Conservation (phyloP, 2,888 invertebrate species). For the Schizaphis graminum region DNA sequence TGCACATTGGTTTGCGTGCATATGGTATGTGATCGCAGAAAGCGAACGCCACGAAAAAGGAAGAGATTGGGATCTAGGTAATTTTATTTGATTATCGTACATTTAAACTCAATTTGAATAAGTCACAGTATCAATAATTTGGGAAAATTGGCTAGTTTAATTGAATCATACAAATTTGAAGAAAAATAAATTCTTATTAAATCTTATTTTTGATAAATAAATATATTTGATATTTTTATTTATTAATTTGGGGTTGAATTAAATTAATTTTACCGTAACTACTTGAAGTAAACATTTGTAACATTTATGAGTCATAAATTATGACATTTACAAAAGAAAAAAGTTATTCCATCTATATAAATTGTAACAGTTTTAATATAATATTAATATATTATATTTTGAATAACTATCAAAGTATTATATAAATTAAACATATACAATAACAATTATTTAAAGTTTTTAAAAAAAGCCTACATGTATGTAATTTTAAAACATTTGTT, state of each 20-base stretch:
- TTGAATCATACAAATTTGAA: not conserved
- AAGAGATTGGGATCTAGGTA: slow-evolving; percentile 85
- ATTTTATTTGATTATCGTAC: slow-evolving; percentile 68
- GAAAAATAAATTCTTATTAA: not conserved
- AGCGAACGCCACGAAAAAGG: slow-evolving; percentile 82
- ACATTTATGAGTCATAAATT: too few species aligned
- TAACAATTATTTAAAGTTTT: not conserved
- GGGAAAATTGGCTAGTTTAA: not conserved
- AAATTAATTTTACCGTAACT: not conserved
- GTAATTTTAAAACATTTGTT: not conserved
- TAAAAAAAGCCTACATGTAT: not conserved
- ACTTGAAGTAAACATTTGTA: not conserved
- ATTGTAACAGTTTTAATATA: not conserved
- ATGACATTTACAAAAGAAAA: not conserved
- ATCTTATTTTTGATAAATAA: not conserved
- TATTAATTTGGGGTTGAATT: not conserved
- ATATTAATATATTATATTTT: not conserved
- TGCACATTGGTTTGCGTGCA: slow-evolving; percentile 96
- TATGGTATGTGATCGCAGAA: slow-evolving; percentile 96
- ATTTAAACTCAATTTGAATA: not conserved
- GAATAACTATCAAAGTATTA: not conserved
- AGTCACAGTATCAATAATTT: not conserved
- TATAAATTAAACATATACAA: not conserved
- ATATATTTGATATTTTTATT: not conserved
- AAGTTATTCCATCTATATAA: not conserved